Evolutionary conservation across 2,113 vertebrate genomes (phyloP), one percentile per base, ranked within the genome.

Genomic region (Forbesichthys papilliferus): DNA sequence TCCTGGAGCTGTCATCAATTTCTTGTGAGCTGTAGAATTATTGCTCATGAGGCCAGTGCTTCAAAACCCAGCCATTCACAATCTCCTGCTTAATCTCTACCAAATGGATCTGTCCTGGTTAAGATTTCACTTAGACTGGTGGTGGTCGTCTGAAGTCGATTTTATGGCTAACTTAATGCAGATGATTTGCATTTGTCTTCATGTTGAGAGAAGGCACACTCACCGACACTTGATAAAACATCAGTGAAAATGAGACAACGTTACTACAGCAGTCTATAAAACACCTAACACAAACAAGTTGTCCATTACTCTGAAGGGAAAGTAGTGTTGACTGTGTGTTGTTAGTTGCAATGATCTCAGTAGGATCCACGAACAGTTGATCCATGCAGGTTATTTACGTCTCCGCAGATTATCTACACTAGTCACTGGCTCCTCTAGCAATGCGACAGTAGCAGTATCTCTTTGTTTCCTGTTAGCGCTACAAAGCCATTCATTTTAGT

Each of bases 31-130:
- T 33, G 54, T 48, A 20, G 48, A 27, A 27, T 27, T 27, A 27
- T 27, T 27, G n/a, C 47, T 71, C 55, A 71, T 71, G 66, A 46
- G 27, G 78, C 48, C 57, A 57, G 64, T 57, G 70, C 1, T 1
- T 52, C 68, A n/a, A 52, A 73, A 57, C 67, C 60, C 16, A 36
- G 57, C 18, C 57, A 27, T 59, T 34, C 34, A 12, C 49, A 52
- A 14, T 14, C 49, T 52, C 49, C 49, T 52, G 59, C 12, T 34
- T 62, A 80, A 62, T 55, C 76, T 87, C 75, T 49, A 71, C 81
- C 58, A 54, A 62, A 74, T 52, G 66, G 62, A 78, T 76, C 60
- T 64, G 42, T 20, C 27, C 27, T 18, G 3, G 10, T 16, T 73
- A 65, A 34, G 70, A 70, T 33, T n/a, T 6, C 54, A 48, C 36